phyloP scores from a whole-genome alignment of 2,113 vertebrate genomes.

The Scortum barcoo region DNA sequence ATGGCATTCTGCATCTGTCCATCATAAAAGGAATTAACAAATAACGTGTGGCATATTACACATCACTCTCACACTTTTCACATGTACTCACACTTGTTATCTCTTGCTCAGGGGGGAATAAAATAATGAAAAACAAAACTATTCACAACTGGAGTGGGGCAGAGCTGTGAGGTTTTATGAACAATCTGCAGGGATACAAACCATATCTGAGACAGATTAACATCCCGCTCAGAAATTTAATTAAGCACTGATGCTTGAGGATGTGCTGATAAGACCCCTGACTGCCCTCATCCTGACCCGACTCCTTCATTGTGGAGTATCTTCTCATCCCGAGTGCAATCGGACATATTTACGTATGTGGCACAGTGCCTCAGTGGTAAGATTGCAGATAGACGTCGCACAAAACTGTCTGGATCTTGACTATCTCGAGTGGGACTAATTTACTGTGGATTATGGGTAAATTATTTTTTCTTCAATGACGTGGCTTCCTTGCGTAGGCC shows the following conservation, averaged over 20 bases:
- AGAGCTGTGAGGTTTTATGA: neutral
- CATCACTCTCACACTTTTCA: neutral
- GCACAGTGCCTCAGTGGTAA: neutral
- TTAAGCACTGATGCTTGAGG: constrained; percentile 24
- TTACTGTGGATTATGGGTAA: too few relatives aligned
- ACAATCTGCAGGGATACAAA: constrained; percentile 15
- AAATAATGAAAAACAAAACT: constrained; percentile 5
- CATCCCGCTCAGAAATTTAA: constrained; percentile 37
- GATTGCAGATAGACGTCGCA: too few relatives aligned
- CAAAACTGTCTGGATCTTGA: too few relatives aligned
- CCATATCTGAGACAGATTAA: constrained; percentile 37
- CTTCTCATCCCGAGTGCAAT: neutral
- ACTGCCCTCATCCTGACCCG: neutral
- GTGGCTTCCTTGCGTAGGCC: too few relatives aligned
- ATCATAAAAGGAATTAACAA: neutral
- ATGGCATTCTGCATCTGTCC: neutral
- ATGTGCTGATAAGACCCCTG: neutral
- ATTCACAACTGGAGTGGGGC: neutral
- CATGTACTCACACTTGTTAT: too few relatives aligned
- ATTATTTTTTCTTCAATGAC: too few relatives aligned
- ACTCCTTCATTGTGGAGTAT: neutral
- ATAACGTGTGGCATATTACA: neutral
- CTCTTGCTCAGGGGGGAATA: neutral
- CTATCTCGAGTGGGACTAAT: too few relatives aligned
- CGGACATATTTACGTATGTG: neutral